A percentile compares a stretch with the other conserved stretches of the same genome.
Evolutionary conservation across 2,113 vertebrate genomes (phyloP).

Genomic region (Maccullochella peelii): DNA sequence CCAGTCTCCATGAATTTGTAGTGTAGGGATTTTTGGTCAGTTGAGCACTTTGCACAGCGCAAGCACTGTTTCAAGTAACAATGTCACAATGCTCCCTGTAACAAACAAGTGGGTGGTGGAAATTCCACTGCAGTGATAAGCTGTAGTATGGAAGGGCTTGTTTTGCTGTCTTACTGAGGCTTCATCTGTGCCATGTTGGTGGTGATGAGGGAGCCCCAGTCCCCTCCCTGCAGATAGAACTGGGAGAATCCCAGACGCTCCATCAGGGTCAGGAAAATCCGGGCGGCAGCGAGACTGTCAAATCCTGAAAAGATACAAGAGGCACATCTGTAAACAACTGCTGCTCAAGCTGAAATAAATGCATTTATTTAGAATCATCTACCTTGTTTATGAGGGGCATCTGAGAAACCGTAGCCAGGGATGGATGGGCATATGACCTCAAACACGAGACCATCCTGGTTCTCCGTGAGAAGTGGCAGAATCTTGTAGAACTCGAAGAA

Average conservation of each 20-base stretch:
- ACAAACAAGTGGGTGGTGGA: conserved; percentile 12
- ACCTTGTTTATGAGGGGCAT: conserved; percentile 87
- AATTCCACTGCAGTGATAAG: conserved; percentile 19
- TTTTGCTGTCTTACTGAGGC: conserved; percentile 85
- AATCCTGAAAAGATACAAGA: conserved; percentile 80
- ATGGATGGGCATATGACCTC: conserved; percentile 93
- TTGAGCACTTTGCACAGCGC: conserved; percentile 21
- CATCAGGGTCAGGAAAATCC: conserved; percentile 92
- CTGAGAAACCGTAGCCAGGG: conserved; percentile 91
- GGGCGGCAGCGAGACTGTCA: conserved; percentile 81
- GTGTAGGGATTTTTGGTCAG: conserved; percentile 7
- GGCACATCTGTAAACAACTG: conserved; percentile 13
- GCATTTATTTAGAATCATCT: neutral
- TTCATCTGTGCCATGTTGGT: conserved; percentile 91
- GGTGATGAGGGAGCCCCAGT: conserved; percentile 89
- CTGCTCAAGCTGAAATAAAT: neutral
- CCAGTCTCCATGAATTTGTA: conserved; percentile 34
- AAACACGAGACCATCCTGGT: conserved; percentile 81
- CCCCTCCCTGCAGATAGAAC: conserved; percentile 92
- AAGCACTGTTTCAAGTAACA: conserved; percentile 30
- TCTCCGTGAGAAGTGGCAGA: conserved; percentile 87
- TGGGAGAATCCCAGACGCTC: conserved; percentile 88
- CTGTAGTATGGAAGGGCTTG: neutral
- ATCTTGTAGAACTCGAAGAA: conserved; percentile 93
- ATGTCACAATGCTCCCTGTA: conserved; percentile 41